Conservation (phyloP, 2,888 invertebrate species). For the Pinctada fucata region DNA sequence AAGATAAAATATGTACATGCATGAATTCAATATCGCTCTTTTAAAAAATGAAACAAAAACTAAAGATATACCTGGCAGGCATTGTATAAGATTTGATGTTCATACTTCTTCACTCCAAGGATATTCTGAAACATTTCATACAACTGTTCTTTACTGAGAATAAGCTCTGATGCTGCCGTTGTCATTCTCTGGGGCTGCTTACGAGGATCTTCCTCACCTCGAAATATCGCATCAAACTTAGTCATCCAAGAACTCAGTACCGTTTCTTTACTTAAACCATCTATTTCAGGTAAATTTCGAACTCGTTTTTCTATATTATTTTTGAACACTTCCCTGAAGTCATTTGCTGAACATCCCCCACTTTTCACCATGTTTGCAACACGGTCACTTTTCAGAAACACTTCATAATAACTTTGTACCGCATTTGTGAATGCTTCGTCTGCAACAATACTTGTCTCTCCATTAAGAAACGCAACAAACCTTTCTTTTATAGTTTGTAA, state of each 20-base stretch:
- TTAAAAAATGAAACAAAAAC: neutral
- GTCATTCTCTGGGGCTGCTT: conserved; percentile 81
- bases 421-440: conserved; percentile 95
- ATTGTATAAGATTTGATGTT: conserved; percentile 99
- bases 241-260: conserved; percentile 99
- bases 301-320: conserved; percentile 99
- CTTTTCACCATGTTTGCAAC: conserved; percentile 97
- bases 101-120: conserved; percentile 98
- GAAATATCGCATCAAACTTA: conserved; percentile 96
- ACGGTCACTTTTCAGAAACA: conserved; percentile 97
- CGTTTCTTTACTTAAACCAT: conserved; percentile 99
- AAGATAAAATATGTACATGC: too few relatives aligned
- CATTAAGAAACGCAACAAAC: conserved; percentile 96
- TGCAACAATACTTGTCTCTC: conserved; percentile 85
- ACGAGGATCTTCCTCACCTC: conserved; percentile 79
- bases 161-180: conserved; percentile 83
- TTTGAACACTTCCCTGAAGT: conserved; percentile 98
- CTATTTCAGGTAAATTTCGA: conserved; percentile 97
- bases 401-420: conserved; percentile 88
- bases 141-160: conserved; percentile 98
- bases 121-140: conserved; percentile 99
- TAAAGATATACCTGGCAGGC: conserved; percentile 87
- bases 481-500: conserved; percentile 94
- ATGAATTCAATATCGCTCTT: too few relatives aligned
- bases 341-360: conserved; percentile 98